A percentile compares a stretch with the other conserved stretches of the same genome.
phyloP scores from a whole-genome alignment of 2,888 invertebrate species.

The Drosophila tripunctata region DNA sequence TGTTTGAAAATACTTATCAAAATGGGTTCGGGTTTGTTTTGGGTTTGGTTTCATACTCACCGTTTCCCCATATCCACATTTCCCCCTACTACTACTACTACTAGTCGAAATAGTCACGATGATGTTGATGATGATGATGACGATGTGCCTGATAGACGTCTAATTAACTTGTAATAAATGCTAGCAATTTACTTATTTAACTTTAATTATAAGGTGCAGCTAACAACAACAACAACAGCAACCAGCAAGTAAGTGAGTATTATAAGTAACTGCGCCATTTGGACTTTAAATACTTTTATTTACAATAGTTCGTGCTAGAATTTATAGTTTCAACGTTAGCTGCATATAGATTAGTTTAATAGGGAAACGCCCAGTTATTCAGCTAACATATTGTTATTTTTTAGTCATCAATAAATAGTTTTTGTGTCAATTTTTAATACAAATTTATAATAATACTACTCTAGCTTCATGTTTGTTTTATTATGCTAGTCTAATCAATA shows the following conservation, averaged over 20 bases:
- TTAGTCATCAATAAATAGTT: no score
- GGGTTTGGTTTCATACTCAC: constrained; percentile 15
- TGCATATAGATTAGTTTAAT: constrained; percentile 7
- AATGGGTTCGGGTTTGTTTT: constrained; percentile 62
- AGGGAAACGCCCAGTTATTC: constrained; percentile 9
- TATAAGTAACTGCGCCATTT: constrained; percentile 56
- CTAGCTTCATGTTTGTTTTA: no score
- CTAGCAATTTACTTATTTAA: constrained; percentile 76
- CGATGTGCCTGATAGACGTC: constrained; percentile 72
- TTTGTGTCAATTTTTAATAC: no score
- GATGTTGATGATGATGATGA: constrained; percentile 48
- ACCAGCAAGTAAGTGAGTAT: no score
- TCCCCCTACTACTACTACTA: neutral
- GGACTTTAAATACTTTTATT: constrained; percentile 8
- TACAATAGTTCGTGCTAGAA: constrained; percentile 2
- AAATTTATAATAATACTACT: no score
- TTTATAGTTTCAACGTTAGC: constrained; percentile 1
- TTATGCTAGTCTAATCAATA: neutral
- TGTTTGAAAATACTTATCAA: constrained; percentile 80
- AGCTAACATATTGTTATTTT: no score
- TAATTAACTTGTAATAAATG: constrained; percentile 81
- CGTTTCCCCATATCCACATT: neutral
- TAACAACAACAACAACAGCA: constrained; percentile 14
- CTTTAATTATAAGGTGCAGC: constrained; percentile 71
- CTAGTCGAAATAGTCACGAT: constrained; percentile 9